Conservation (phyloP, 2,113 vertebrate genomes). For the Colossoma macropomum region DNA sequence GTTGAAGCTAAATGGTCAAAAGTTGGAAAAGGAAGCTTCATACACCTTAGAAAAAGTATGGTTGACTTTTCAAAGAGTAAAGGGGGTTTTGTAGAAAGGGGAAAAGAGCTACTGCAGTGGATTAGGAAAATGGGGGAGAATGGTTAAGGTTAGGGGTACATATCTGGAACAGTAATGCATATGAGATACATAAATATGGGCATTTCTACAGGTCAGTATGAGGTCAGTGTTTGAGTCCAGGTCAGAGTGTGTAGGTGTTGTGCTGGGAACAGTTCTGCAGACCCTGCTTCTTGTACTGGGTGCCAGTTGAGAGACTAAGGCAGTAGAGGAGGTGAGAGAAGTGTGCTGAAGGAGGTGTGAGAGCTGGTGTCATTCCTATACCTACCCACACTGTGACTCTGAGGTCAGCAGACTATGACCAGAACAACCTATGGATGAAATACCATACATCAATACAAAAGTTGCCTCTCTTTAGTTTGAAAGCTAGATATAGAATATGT, state of each 20-base stretch:
- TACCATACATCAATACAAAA: background rate
- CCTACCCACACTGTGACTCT: conserved; percentile 19
- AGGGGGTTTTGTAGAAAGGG: too few relatives aligned
- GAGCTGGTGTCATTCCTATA: conserved; percentile 30
- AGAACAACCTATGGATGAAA: background rate
- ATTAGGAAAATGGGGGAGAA: too few relatives aligned
- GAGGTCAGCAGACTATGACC: background rate
- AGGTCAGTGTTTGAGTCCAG: conserved; percentile 17
- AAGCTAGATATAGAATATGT: background rate
- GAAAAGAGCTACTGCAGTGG: too few relatives aligned
- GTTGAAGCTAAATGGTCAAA: too few relatives aligned
- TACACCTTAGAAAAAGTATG: too few relatives aligned
- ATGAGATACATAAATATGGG: background rate
- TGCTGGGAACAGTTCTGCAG: conserved; percentile 26
- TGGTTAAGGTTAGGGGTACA: too few relatives aligned
- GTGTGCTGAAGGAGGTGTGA: conserved; percentile 52
- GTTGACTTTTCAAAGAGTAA: too few relatives aligned
- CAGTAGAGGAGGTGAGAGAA: conserved; percentile 27
- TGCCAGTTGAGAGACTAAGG: background rate
- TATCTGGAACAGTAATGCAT: background rate
- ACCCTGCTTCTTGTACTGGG: background rate
- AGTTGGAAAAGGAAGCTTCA: too few relatives aligned
- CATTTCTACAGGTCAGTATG: conserved; percentile 4
- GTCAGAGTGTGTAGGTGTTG: conserved; percentile 43
- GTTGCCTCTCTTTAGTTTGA: too few relatives aligned